Percentiles rank a stretch among this genome's conserved stretches.
These are phyloP conservation scores for Desoria tigrina DNA, from an alignment of 2,888 invertebrate species.

Conservation along the genomic window DNA sequence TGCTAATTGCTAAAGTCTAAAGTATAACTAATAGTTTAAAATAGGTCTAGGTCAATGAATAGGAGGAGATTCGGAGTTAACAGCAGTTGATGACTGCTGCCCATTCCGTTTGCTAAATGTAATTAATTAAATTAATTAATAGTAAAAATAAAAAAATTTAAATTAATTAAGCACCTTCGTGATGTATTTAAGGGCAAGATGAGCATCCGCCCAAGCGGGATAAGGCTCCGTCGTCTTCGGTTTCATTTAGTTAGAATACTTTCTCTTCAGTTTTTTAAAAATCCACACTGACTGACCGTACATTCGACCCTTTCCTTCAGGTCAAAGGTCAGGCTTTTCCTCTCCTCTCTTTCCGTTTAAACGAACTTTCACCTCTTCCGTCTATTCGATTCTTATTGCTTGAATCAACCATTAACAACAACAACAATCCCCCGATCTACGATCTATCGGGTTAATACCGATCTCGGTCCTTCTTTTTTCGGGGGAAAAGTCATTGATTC, in stretches of 20 bases:
- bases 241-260: slow-evolving; percentile 39
- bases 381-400: too few species aligned
- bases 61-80: too few species aligned
- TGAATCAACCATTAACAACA: neutral
- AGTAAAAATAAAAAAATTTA: slow-evolving; percentile 8
- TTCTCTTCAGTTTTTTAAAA: neutral
- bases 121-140: too few species aligned
- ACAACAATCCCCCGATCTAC: neutral
- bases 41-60: too few species aligned
- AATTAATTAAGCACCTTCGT: slow-evolving; percentile 43
- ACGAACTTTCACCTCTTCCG: neutral
- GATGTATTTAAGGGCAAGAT: slow-evolving; percentile 51
- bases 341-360: neutral
- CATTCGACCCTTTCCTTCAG: neutral
- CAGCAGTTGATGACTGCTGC: too few species aligned
- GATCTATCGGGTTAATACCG: too few species aligned
- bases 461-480: too few species aligned
- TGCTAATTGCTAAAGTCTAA: too few species aligned
- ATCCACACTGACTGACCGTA: neutral
- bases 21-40: too few species aligned
- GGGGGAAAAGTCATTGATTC: neutral
- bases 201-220: slow-evolving; percentile 53
- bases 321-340: neutral
- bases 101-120: too few species aligned
- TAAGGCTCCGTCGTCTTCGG: slow-evolving; percentile 46